Evolutionary conservation across 2,797 vertebrate genomes (phyloP).

Genomic region (Platalea minor): DNA sequence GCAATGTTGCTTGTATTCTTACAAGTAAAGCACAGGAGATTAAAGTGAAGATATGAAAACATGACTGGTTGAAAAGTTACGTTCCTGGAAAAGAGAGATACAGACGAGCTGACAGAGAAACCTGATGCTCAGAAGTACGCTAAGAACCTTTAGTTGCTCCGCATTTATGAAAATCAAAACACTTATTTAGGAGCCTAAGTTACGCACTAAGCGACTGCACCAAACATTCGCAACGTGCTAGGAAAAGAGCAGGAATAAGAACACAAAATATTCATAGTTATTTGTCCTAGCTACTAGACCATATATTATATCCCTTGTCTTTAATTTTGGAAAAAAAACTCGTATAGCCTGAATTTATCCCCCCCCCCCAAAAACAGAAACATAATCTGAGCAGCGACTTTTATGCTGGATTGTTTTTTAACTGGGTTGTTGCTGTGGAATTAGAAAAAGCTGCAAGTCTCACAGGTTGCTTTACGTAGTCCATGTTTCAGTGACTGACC

Average conservation of each 20-base stretch:
- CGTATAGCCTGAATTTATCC: background rate
- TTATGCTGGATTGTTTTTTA: background rate
- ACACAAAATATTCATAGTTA: background rate
- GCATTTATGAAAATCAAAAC: background rate
- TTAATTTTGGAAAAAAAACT: background rate
- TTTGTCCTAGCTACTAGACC: background rate
- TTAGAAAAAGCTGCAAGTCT: background rate
- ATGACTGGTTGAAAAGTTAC: background rate
- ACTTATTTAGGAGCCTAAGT: background rate
- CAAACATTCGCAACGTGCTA: background rate
- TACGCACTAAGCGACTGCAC: rapidly evolving
- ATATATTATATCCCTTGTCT: background rate
- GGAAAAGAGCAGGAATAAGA: background rate
- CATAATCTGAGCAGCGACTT: background rate
- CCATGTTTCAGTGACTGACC: background rate
- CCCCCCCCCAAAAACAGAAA: background rate
- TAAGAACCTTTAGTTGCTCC: background rate
- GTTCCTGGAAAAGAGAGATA: background rate
- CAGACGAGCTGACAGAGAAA: background rate
- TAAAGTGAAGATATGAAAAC: background rate
- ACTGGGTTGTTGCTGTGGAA: background rate
- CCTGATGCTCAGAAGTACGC: background rate
- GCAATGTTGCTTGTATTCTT: background rate
- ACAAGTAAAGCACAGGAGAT: background rate
- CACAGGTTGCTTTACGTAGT: background rate